Base-by-base conservation (phyloP, 2,888 invertebrate species). In the Archips xylosteana region DNA sequence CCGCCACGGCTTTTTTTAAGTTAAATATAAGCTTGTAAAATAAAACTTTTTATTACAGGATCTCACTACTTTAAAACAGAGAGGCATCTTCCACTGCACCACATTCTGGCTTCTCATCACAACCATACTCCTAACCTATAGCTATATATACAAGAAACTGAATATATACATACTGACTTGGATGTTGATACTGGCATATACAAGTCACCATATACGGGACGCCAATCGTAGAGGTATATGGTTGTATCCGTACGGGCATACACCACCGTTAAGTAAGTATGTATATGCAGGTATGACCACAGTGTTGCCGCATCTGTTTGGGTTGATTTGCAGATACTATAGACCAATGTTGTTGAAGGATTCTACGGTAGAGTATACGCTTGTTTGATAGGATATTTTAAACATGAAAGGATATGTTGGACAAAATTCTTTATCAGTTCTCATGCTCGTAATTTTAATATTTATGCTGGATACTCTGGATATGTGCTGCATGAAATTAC, bases 31-130 rank as follows among this genome's bases (percentile, higher is more conserved):
- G 23, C 23, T 23, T 23, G 23, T 23, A 23, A 23, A 23, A 23
- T 23, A 23, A 23, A 23, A 23, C 23, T 23, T 75, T 71, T 76
- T 78, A 3, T 91, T 89, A 1, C 88, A 94, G 94, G 92, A 92
- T 42, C 75, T 92, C 49, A 80, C 81, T 0, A 84, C 83, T 13
- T 42, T 89, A 0, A 88, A 84, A 66, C 85, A 87, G 15, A 78
- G 94, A 9, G 94, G 94, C 0, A 78, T 93, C 0, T 86, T 94
- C 73, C 94, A 94, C 65, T 91, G 92, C 75, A 89, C 92, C 0
- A 85, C 91, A 0, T 84, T 92, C 42, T 92, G 89, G 86, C 49
- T 90, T 0, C 34, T 86, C 0, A 1, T 90, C 0, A 84, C 88
- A 0, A 32, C 74, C 0, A 1, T 82, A 1, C 72, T 89, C 0